These are phyloP conservation scores for Helleia helle DNA, from an alignment of 2,888 invertebrate genomes.

Conservation along the genomic window DNA sequence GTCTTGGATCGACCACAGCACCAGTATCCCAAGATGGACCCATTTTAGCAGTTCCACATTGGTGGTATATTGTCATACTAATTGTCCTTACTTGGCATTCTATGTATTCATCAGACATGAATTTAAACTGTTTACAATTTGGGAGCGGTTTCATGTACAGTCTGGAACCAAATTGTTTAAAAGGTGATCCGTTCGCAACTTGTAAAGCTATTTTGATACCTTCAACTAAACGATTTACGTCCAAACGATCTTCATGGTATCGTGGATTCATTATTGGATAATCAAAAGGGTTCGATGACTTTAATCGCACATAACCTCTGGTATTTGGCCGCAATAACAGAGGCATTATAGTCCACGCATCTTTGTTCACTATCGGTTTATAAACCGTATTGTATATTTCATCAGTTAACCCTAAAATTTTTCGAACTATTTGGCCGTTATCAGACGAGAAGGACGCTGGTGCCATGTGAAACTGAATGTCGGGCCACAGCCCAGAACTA, in stretches of 20 bases:
- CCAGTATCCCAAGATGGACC: slow-evolving; percentile 84
- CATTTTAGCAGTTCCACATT: slow-evolving; percentile 92
- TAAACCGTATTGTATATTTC: slow-evolving; percentile 86
- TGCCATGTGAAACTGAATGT: slow-evolving; percentile 94
- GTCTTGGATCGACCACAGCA: slow-evolving; percentile 87
- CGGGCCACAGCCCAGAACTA: slow-evolving; percentile 84
- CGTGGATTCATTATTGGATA: slow-evolving; percentile 93
- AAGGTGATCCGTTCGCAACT: slow-evolving; percentile 83
- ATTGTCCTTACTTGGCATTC: slow-evolving; percentile 91
- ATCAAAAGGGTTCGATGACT: slow-evolving; percentile 87
- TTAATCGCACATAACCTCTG: slow-evolving; percentile 83
- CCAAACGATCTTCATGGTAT: slow-evolving; percentile 88
- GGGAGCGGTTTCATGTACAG: slow-evolving; percentile 84
- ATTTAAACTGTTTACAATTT: slow-evolving; percentile 81
- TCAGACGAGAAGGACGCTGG: slow-evolving; percentile 91
- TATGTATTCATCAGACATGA: slow-evolving; percentile 86
- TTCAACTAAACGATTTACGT: slow-evolving; percentile 87
- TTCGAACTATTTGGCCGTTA: slow-evolving; percentile 80
- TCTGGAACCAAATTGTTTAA: slow-evolving; percentile 85
- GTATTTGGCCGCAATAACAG: slow-evolving; percentile 86
- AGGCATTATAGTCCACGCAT: slow-evolving; percentile 90
- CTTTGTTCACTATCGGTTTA: slow-evolving; percentile 83
- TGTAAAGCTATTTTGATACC: slow-evolving; percentile 84
- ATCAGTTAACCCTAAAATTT: slow-evolving; percentile 87
- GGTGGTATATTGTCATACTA: slow-evolving; percentile 93